phyloP scores from a whole-genome alignment of 2,113 vertebrate species.

The Lophotis ruficrista region DNA sequence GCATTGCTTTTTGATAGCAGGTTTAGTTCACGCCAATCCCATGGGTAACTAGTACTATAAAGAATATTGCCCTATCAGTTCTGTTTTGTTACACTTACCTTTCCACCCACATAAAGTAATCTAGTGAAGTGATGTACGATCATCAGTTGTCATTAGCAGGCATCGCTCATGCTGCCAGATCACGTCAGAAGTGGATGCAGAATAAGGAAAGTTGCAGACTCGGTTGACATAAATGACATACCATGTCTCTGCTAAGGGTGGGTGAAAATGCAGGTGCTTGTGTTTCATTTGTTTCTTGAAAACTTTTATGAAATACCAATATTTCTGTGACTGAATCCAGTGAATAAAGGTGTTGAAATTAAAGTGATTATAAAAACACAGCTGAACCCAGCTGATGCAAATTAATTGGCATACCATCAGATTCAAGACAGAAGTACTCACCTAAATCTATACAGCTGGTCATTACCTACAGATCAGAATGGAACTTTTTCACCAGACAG shows the following conservation, averaged over 20 bases:
- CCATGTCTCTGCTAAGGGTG: rapidly evolving
- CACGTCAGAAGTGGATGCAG: not conserved
- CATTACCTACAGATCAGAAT: not conserved
- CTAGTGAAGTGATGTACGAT: not conserved
- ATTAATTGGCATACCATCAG: not conserved
- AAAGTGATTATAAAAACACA: not conserved
- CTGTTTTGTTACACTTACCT: not conserved
- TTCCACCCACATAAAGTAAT: not conserved
- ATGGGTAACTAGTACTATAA: not conserved
- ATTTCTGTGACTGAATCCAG: not conserved
- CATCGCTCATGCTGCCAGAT: not conserved
- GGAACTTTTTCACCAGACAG: not conserved
- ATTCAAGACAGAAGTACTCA: not conserved
- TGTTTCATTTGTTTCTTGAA: not conserved
- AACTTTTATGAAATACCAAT: not conserved
- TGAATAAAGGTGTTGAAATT: not conserved
- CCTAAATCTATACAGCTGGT: not conserved
- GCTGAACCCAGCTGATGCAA: not conserved
- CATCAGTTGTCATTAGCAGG: not conserved
- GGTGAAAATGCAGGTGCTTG: not conserved
- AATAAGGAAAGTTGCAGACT: not conserved
- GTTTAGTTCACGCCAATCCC: not conserved
- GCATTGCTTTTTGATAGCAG: not conserved
- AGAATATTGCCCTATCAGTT: not conserved
- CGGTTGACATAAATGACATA: too few species aligned